phyloP scores from a whole-genome alignment of 2,113 vertebrate species.

The Mola mola region DNA sequence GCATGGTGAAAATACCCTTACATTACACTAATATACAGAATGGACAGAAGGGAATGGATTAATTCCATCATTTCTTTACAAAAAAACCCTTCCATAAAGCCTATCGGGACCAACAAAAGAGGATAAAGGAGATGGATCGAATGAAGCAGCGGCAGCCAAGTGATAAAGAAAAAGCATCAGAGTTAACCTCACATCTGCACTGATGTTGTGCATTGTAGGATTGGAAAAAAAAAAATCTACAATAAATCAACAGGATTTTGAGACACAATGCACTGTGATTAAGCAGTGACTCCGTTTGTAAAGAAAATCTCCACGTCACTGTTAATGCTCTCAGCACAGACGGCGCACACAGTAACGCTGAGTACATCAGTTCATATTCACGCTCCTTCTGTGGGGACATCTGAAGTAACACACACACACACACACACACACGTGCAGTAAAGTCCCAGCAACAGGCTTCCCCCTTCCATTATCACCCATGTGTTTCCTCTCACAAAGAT shows the following conservation, averaged over 20 bases:
- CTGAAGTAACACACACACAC: constrained; percentile 5
- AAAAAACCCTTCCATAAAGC: too few species aligned
- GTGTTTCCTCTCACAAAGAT: too few species aligned
- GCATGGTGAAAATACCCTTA: too few species aligned
- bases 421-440: constrained; percentile 1
- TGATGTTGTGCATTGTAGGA: background rate
- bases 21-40: too few species aligned
- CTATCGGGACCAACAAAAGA: too few species aligned
- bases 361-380: background rate
- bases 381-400: background rate
- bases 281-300: background rate
- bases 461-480: constrained; percentile 25
- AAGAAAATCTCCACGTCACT: background rate
- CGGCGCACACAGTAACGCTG: background rate
- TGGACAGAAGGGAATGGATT: too few species aligned
- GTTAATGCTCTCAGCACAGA: background rate
- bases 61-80: too few species aligned
- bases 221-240: too few species aligned
- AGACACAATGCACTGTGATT: background rate
- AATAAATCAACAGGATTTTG: background rate
- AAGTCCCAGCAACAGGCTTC: constrained; percentile 1
- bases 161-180: too few species aligned
- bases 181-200: background rate
- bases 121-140: too few species aligned
- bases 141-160: too few species aligned